Evolutionary conservation across 2,113 vertebrate species (phyloP), one percentile per base, ranked within the genome.

Genomic region (Taurulus bubalis): DNA sequence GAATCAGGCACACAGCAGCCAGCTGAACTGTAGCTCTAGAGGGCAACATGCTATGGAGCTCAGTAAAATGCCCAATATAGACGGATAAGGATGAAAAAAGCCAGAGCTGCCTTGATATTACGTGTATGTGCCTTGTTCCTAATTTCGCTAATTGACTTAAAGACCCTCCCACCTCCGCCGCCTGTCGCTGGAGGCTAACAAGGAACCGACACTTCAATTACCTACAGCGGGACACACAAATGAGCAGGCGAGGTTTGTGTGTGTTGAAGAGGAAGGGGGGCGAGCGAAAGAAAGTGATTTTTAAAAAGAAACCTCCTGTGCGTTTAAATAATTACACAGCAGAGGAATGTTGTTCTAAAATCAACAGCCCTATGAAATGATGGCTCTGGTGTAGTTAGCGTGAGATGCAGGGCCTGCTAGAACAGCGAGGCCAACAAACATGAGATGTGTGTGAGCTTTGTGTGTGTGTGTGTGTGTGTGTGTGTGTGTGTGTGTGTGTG

Each of bases 321-420:
- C 76, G 84, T 91, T 91, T 73, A 83, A 86, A 91, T 87, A 92
- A 92, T 93, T 91, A 85, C 87, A 90, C 70, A 79, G 78, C 75
- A 42, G 1, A 80, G 89, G 86, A 92, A 92, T 94, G 88, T 88
- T 85, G 79, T 87, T 92, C 72, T 86, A 87, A 90, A 87, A 91
- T 93, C 85, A 84, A 75, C 83, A 83, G 75, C 70, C 45, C 73
- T 83, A 74, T 90, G 85, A 88, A 89, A 81, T 76, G 55, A 75
- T 79, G 72, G 86, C 91, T 83, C 45, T 86, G 59, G 83, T 86
- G 68, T 40, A 34, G 80, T 87, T 82, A 67, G 77, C 72, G 51
- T 74, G 86, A 85, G 72, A 87, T 22, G 6, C 42, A 26, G 26
- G 56, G 14, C 62, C 42, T 45, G 51, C 67, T 56, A 20, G 38